Evolutionary conservation across 1,140 invertebrate species (phyloP).

Genomic region (Mya arenaria): DNA sequence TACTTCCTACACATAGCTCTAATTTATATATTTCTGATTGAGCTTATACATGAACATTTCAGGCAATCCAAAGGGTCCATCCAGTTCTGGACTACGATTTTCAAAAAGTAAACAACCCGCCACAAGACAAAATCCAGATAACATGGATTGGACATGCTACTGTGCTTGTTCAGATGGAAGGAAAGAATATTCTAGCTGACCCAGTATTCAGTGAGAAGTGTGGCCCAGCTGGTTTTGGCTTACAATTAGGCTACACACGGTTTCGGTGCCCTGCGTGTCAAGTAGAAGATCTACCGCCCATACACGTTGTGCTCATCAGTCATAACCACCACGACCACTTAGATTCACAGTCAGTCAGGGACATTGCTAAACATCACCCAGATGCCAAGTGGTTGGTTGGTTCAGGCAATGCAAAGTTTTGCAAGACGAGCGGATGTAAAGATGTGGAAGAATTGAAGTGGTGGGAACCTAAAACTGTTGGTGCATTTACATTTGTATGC

Average conservation of each 20-base stretch:
- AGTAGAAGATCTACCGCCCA: constrained; percentile 62
- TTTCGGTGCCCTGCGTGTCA: constrained; percentile 54
- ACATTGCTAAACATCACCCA: constrained; percentile 63
- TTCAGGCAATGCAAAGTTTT: constrained; percentile 78
- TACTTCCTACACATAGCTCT: too few species aligned
- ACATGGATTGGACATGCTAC: constrained; percentile 83
- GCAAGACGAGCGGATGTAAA: constrained; percentile 69
- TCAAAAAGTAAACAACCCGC: too few species aligned
- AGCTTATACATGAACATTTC: too few species aligned
- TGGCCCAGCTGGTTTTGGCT: not conserved
- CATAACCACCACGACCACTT: constrained; percentile 84
- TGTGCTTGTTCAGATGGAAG: constrained; percentile 81
- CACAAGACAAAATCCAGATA: constrained; percentile 48
- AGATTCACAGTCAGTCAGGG: constrained; percentile 76
- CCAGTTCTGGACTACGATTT: too few species aligned
- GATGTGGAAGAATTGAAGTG: constrained; percentile 82
- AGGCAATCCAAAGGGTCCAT: too few species aligned
- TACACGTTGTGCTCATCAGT: constrained; percentile 83
- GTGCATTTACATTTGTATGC: constrained; percentile 78
- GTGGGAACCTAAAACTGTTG: constrained; percentile 80
- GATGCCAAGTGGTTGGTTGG: constrained; percentile 82
- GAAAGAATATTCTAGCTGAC: constrained; percentile 80
- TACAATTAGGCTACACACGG: constrained; percentile 42
- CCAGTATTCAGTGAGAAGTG: constrained; percentile 79
- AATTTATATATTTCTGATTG: too few species aligned